These are phyloP conservation scores for Calcarius ornatus DNA, from an alignment of 2,113 vertebrate species.

Conservation along the genomic window DNA sequence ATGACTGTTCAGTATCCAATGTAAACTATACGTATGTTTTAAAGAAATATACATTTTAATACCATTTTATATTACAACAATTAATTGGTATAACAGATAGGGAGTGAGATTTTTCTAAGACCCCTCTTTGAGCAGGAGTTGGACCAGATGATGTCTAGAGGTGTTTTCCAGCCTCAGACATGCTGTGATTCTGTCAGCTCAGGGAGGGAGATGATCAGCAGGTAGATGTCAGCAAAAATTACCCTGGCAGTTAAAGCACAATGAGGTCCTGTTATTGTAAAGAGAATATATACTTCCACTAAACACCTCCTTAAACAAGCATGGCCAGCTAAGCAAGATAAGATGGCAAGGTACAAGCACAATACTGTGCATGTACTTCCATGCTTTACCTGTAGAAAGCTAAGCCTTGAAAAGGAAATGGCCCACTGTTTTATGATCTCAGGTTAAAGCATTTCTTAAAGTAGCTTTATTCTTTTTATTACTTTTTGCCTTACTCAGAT, in stretches of 20 bases:
- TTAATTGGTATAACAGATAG: background rate
- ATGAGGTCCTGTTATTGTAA: background rate
- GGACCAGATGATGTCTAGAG: background rate
- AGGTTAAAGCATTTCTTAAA: background rate
- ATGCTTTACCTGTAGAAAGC: background rate
- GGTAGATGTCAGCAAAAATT: background rate
- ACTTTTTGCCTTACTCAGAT: background rate
- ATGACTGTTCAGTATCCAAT: background rate
- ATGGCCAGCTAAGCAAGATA: background rate
- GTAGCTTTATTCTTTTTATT: background rate
- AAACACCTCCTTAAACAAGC: background rate
- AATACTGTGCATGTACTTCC: background rate
- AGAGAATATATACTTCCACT: background rate
- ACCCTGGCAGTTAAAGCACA: background rate
- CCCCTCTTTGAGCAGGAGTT: background rate
- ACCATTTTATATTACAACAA: background rate
- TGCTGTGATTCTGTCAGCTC: background rate
- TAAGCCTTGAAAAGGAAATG: background rate
- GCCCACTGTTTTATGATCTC: background rate
- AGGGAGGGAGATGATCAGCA: background rate
- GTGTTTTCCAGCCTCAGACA: background rate
- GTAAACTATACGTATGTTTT: background rate
- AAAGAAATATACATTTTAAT: background rate
- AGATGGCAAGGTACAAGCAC: background rate
- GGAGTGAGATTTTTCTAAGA: background rate